Evolutionary conservation across 2,113 vertebrate genomes (phyloP).

Genomic region (Rhipidura dahli): DNA sequence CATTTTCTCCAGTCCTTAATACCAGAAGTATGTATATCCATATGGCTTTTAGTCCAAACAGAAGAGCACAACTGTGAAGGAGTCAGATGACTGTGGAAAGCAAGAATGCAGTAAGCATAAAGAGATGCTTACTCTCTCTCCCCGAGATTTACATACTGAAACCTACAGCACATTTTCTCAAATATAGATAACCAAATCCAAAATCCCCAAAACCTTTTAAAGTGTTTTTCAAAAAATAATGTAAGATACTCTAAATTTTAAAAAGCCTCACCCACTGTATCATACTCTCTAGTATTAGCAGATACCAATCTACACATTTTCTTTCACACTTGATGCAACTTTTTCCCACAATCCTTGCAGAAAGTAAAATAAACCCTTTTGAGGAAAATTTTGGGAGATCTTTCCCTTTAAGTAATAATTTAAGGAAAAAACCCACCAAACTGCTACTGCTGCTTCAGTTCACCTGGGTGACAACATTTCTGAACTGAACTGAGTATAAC

Average conservation of each 20-base stretch:
- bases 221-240: neutral
- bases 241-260: neutral
- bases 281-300: neutral
- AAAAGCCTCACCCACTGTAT: neutral
- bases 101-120: neutral
- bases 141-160: neutral
- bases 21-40: neutral
- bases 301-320: neutral
- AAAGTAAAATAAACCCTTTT: neutral
- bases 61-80: neutral
- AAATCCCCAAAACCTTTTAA: accelerated
- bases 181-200: neutral
- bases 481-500: neutral
- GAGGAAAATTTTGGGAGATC: neutral
- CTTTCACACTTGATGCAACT: neutral
- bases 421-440: neutral
- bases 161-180: neutral
- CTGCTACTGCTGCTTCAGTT: neutral
- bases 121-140: neutral
- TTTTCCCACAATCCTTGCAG: neutral
- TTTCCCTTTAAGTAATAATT: neutral
- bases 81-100: neutral
- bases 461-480: neutral
- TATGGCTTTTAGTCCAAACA: neutral
- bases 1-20: neutral